Base-by-base conservation (phyloP, 2,888 invertebrate species). In the Drosophila pegasa region DNA sequence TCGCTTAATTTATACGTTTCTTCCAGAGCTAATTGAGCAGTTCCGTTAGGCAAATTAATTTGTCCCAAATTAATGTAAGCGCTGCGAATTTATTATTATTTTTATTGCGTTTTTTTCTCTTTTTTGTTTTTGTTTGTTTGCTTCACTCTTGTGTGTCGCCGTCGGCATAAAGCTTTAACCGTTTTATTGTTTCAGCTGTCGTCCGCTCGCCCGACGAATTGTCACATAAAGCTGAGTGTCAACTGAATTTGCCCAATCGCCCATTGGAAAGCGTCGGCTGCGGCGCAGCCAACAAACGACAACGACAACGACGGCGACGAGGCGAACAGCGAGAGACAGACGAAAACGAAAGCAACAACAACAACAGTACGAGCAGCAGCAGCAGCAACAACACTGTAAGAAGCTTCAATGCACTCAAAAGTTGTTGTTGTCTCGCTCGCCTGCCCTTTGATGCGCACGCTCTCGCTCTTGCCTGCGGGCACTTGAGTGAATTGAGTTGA, bases 191-290 rank as follows among this genome's bases (percentile, higher is more conserved):
- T 55, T 59, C 63, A 54, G 61, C 64, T 74, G 65, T 66, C 38
- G 70, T 82, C 87, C 82, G 88, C 74, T 82, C 80, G 75, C 87
- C 74, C 79, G 86, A 82, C 83, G 75, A 83, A 67, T 88, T 88
- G 87, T 86, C 86, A 80, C 78, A 82, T 78, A 89, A 90, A 88
- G 89, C 82, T 89, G 88, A 77, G 78, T 87, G 75, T 80, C 75
- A 80, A 88, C 88, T 89, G 78, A 81, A 78, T 71, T 80, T 73
- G 71, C 55, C 71, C 69, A 56, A 71, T 66, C 60, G 69, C 71
- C 63, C 67, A 54, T 59, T 57, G 43, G 62, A 75, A 75, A 75
- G 75, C 75, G 69, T 75, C 50, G 77, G 61, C 76, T 59, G 60
- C 61, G 47, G 16, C 48, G 50, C 25, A 20, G 50, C 50, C 35